These are phyloP conservation scores for Procambarus virginalis DNA, from an alignment of 1,140 invertebrate genomes.

Conservation along the genomic window DNA sequence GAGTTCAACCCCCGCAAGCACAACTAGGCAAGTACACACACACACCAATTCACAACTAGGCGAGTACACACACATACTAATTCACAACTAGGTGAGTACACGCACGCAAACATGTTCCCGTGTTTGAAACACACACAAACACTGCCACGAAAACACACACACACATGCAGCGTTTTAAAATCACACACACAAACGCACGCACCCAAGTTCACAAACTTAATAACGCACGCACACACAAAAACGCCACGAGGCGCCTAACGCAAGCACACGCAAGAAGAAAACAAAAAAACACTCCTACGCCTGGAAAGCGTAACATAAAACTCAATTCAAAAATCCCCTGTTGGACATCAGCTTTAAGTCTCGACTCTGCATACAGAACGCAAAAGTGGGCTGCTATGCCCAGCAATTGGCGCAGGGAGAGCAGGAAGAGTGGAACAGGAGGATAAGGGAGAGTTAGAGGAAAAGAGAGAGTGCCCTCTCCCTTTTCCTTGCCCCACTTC, in stretches of 20 bases:
- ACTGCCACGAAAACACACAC: neutral
- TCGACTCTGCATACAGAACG: neutral
- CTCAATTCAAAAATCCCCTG: neutral
- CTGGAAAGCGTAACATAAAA: no score
- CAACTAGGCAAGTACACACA: no score
- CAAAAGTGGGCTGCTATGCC: slow-evolving; percentile 12
- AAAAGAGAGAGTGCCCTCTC: neutral
- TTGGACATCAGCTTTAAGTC: slow-evolving; percentile 4
- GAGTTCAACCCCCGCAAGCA: no score
- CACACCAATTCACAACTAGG: no score
- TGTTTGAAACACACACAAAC: neutral
- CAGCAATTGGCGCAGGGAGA: neutral
- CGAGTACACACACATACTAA: neutral
- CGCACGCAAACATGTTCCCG: neutral
- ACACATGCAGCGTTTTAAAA: neutral
- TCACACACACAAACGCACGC: neutral
- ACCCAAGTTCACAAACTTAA: no score
- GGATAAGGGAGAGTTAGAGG: neutral
- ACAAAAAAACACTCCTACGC: no score
- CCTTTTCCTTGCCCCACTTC: neutral
- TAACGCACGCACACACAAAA: neutral
- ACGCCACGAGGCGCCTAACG: no score
- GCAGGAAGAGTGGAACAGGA: neutral
- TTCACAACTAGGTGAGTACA: neutral
- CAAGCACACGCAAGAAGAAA: no score